These are phyloP conservation scores for Apocrypta bakeri DNA, from an alignment of 1,140 invertebrate genomes.

Conservation along the genomic window DNA sequence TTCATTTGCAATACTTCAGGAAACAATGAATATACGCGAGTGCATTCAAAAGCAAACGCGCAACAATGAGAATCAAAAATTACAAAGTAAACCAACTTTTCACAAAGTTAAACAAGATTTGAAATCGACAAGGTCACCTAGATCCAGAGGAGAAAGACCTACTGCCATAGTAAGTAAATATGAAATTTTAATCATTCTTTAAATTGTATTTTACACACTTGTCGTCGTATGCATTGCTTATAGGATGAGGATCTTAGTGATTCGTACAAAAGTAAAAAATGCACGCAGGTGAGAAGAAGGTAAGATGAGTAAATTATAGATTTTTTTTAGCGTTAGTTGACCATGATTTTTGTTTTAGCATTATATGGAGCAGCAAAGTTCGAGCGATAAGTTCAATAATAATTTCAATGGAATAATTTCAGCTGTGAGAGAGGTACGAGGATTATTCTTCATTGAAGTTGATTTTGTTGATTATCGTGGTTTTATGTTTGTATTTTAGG, in stretches of 20 bases:
- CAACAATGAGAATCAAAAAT: neutral
- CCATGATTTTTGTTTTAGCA: no score
- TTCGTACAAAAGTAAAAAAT: neutral
- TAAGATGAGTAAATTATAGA: neutral
- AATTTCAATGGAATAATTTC: neutral
- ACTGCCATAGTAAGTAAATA: neutral
- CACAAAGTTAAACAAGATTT: neutral
- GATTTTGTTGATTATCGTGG: neutral
- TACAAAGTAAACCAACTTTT: neutral
- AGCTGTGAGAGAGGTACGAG: conserved; percentile 26
- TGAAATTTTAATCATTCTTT: neutral
- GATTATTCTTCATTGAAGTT: neutral
- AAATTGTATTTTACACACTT: neutral
- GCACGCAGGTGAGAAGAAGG: neutral
- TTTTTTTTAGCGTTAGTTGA: no score
- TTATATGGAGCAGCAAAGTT: no score
- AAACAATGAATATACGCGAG: neutral
- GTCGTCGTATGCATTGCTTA: neutral
- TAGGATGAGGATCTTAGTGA: neutral
- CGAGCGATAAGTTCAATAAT: neutral
- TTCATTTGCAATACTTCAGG: neutral
- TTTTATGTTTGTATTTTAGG: conserved; percentile 6
- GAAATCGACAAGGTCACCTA: neutral
- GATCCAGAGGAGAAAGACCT: neutral
- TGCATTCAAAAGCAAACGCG: neutral